A percentile compares a stretch with the other conserved stretches of the same genome.
Conservation (phyloP, 2,888 invertebrate species). For the Dryobota labecula region DNA sequence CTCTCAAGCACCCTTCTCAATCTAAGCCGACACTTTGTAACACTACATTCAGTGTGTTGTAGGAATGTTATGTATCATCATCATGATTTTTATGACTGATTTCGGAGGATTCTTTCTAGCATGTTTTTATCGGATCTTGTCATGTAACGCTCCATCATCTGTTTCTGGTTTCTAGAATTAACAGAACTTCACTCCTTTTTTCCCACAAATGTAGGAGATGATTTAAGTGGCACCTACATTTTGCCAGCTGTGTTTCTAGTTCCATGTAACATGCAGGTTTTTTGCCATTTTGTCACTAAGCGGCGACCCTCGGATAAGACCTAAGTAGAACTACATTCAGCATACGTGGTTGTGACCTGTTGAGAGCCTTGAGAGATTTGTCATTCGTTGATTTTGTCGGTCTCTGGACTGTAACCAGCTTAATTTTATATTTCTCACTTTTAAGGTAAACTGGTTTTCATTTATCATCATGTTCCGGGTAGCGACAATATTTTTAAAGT, state of each 20-base stretch:
- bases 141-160: not conserved
- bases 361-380: not conserved
- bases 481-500: not conserved
- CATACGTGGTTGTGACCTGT: not conserved
- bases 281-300: not conserved
- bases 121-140: not conserved
- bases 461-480: not conserved
- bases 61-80: constrained; percentile 17
- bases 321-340: not conserved
- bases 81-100: constrained; percentile 1
- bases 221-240: too few species aligned
- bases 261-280: not conserved
- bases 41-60: constrained; percentile 2
- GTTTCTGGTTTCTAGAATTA: not conserved
- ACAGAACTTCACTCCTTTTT: not conserved
- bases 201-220: too few species aligned
- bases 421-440: not conserved
- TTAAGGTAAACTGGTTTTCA: not conserved
- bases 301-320: not conserved
- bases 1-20: constrained; percentile 44
- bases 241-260: too few species aligned
- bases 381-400: too few species aligned
- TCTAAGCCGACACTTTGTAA: constrained; percentile 50
- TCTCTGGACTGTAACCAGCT: not conserved
- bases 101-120: not conserved